A percentile compares a stretch with the other conserved stretches of the same genome.
These are phyloP conservation scores for Nezara viridula DNA, from an alignment of 2,888 invertebrate genomes.

Conservation along the genomic window DNA sequence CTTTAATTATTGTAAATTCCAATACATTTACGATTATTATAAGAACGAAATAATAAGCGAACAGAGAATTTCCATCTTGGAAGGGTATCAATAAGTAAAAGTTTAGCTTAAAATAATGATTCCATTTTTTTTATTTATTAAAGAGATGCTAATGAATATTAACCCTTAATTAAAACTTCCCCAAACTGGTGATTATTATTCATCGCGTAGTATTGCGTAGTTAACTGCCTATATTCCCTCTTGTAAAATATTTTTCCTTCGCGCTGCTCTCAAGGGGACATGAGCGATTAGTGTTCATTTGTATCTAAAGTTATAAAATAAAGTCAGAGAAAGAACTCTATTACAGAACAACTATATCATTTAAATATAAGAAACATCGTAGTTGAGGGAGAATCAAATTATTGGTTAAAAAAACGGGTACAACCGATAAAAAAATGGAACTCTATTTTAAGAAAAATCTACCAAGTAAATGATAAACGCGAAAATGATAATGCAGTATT, in stretches of 20 bases:
- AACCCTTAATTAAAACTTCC: constrained; percentile 18
- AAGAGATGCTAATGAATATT: constrained; percentile 7
- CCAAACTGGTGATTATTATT: constrained; percentile 3
- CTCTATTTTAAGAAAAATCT: too few relatives aligned
- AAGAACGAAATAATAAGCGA: not conserved
- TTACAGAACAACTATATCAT: too few relatives aligned
- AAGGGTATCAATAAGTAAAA: not conserved
- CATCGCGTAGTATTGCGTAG: not conserved
- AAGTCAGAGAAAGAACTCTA: too few relatives aligned
- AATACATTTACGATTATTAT: too few relatives aligned
- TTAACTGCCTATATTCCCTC: not conserved
- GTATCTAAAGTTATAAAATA: not conserved
- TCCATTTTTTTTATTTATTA: not conserved
- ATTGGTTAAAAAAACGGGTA: too few relatives aligned
- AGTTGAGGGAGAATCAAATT: too few relatives aligned
- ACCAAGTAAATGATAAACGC: too few relatives aligned
- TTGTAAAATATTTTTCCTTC: constrained; percentile 8
- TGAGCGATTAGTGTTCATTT: not conserved
- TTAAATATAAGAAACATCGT: too few relatives aligned
- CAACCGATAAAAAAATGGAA: too few relatives aligned
- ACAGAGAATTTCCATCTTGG: not conserved
- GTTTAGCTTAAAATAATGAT: not conserved
- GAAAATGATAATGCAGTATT: too few relatives aligned
- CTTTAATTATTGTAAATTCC: too few relatives aligned
- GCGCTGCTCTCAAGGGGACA: not conserved